These are phyloP conservation scores for Guaruba guarouba DNA, from an alignment of 2,113 vertebrate genomes.

Conservation along the genomic window DNA sequence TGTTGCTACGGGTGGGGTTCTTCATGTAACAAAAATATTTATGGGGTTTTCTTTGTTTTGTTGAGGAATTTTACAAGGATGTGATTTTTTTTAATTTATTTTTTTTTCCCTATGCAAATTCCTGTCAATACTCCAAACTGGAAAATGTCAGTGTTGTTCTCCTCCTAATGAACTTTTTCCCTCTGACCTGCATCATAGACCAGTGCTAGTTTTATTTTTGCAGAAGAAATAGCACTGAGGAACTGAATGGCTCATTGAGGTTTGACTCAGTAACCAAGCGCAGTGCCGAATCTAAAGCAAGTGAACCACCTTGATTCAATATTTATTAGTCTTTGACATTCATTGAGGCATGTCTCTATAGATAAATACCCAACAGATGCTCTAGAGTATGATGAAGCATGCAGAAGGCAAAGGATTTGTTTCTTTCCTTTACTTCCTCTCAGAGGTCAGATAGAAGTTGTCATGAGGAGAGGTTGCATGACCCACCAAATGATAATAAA, in stretches of 20 bases:
- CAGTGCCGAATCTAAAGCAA: neutral
- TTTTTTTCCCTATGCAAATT: neutral
- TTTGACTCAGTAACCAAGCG: neutral
- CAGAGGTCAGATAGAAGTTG: neutral
- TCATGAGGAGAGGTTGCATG: neutral
- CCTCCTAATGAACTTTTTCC: neutral
- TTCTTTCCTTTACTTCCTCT: neutral
- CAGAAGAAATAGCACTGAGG: neutral
- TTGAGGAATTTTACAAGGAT: neutral
- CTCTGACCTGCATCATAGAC: neutral
- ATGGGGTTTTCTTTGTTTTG: neutral
- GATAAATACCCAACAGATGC: neutral
- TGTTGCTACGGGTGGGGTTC: neutral
- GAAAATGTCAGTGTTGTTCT: neutral
- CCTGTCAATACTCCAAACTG: neutral
- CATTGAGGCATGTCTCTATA: neutral
- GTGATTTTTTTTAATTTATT: neutral
- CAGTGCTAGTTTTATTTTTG: neutral
- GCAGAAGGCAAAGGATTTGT: neutral
- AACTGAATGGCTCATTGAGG: neutral
- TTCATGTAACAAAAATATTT: neutral
- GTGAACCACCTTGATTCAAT: slow-evolving; percentile 14
- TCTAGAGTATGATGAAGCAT: neutral
- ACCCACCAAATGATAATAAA: neutral
- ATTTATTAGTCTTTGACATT: slow-evolving; percentile 29